phyloP scores from a whole-genome alignment of 2,888 invertebrate genomes.

The Ectropis crepuscularia region DNA sequence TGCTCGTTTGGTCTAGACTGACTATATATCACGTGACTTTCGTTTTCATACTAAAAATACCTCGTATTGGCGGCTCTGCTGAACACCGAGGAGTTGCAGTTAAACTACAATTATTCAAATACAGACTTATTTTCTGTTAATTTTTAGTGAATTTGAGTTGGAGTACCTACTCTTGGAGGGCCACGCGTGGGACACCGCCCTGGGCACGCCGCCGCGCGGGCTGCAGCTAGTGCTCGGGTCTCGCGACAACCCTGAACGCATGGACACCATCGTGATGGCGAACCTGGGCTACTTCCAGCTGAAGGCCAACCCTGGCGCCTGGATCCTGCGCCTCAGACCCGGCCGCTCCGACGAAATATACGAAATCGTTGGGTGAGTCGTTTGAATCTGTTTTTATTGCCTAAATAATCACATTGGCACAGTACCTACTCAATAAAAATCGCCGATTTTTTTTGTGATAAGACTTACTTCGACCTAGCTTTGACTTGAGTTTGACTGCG shows the following conservation, averaged over 20 bases:
- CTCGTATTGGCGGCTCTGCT: no score
- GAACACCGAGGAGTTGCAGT: no score
- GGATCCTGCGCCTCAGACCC: conserved; percentile 94
- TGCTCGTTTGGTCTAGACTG: no score
- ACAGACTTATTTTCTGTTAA: no score
- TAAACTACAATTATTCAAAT: no score
- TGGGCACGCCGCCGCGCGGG: conserved; percentile 97
- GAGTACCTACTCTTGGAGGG: conserved; percentile 97
- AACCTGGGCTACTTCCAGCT: conserved; percentile 98
- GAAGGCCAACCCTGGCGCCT: conserved; percentile 98
- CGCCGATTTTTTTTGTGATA: background rate
- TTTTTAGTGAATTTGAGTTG: conserved; percentile 94
- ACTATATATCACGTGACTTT: no score
- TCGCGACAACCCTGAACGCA: conserved; percentile 89
- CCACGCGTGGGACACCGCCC: conserved; percentile 96
- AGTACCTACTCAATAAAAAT: no score
- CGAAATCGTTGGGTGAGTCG: conserved; percentile 90
- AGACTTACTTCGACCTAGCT: no score
- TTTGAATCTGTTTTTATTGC: background rate
- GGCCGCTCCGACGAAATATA: conserved; percentile 98
- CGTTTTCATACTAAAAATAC: conserved; percentile 7
- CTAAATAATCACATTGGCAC: no score
- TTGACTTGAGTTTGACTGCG: no score
- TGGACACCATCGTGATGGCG: conserved; percentile 99
- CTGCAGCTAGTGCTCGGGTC: conserved; percentile 98